Base-by-base conservation (phyloP, 2,888 invertebrate species). In the Rotaria magnacalcarata region DNA sequence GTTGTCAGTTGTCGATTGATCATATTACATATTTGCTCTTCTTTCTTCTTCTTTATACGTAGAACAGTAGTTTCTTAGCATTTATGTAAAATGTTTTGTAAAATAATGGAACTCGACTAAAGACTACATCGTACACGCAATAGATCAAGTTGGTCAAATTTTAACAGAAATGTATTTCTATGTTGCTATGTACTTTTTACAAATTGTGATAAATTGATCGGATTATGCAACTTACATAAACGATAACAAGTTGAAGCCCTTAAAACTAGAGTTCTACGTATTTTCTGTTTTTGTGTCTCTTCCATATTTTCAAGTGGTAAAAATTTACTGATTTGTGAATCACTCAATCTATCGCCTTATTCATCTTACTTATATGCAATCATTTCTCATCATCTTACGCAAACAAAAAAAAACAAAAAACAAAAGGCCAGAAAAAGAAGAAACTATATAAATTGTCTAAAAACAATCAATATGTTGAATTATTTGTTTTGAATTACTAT, bases 1-100 rank as follows among this genome's bases (percentile, higher is more conserved):
- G n/a, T 67, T 27, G 67, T 67, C 67, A 67, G 67, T 67, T 67
- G 67, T 67, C 19, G 8, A 67, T 67, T 19, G 67, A 67, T 67
- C 67, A 67, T 67, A 34, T 67, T 67, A 67, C 67, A 67, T 67
- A 6, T 19, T 19, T 67, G 67, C 27, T 67, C 67, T 67, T 67
- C 34, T 34, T 34, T 27, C 52, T 34, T 34, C 19, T 34, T 27
- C 52, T 34, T 34, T 19, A 34, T 67, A 7, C 10, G 19, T 34
- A 6, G 1, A 41, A 41, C 67, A 67, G 34, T 67, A 34, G 67
- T 16, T 34, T 27, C 67, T 67, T 67, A 27, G 34, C 67, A 27
- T 67, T 67, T 67, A 67, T 14, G 5, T 6, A 67, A 67, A 67
- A 67, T 27, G 34, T 67, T 67, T 34, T 27, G 34, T 16, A 27